Evolutionary conservation across 1,140 invertebrate species (phyloP), one percentile per base, ranked within the genome.

Genomic region (Brachionus sp.): DNA sequence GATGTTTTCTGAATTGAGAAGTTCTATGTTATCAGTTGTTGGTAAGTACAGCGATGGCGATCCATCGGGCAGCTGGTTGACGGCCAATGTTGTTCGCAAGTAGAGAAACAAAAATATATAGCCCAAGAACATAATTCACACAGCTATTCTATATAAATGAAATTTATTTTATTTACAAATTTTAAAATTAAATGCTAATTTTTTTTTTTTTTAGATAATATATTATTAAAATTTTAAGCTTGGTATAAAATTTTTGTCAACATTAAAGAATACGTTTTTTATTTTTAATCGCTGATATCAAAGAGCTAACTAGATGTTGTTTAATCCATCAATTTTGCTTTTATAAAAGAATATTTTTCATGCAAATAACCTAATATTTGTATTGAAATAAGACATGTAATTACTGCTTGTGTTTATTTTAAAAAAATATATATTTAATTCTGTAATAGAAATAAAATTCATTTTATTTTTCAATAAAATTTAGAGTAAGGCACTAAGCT

Each of bases 1-100:
- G 16, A 85, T 84, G 53, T 84, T 85, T 2, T 29, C 23, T 4
- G 25, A 23, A 19, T 78, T 39, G 9, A 78, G 50, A 16, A 78
- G 29, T 50, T 53, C 75, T 5, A 78, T 39, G 42, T 78, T 62
- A 23, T 78, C 75, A 53, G 35, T 5, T 19, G 9, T 23, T 35
- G 75, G 53, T 29, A 25, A 5, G 19, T 78, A 78, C 16, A 78
- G 25, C 12, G 33, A 16, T 13, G 66, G 35, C 3, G 66, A 70
- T 39, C 66, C 66, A 39, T 70, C 35, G 12, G 66, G 35, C 7
- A 70, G 35, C 10, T 37, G 5, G 16, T 57, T 57, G 5, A 25
- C 5, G 16, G 50, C 50, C 2, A 57, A 19, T 57, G 50, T 57
- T 7, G 16, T 9, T 19, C 9, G 19, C 5, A 57, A 19, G 16